Base-by-base conservation (phyloP, 2,888 invertebrate genomes). In the Watsonalla binaria region DNA sequence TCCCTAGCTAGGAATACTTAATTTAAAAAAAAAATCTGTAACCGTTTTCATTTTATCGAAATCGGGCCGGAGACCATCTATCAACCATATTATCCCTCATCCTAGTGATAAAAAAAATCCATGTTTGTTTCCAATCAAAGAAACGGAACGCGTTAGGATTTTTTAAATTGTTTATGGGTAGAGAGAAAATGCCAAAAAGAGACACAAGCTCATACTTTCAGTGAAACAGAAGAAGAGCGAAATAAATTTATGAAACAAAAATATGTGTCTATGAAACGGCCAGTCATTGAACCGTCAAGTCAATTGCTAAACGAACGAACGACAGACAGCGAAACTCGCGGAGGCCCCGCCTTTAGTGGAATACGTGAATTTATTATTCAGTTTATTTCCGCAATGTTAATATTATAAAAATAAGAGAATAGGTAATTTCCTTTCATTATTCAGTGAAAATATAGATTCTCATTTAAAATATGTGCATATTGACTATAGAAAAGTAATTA, bases 281-380 rank as follows among this genome's bases (percentile, higher is more conserved):
- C 42, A 78, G 76, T 83, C 81, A 80, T 82, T 82, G 82, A 83
- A 84, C 86, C 83, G 77, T 78, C 79, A 79, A 76, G 77, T 78
- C 79, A 79, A 76, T 77, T 78, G 83, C 79, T 82, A 80, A 84
- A 78, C 84, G 84, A 85, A 82, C 83, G 84, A 86, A 81, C 86
- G 80, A 85, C 76, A 78, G 78, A 84, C 76, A 78, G 78, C 72
- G 77, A 82, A 79, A 79, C 80, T 80, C 77, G 24, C 24, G 62
- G 73, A 87, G 86, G 86, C 89, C 90, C 87, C 90, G 90, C 90
- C 89, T 90, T 75, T 82, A 77, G 24, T 24, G 24, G 63, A 78
- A 76, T 61, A 70, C 78, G 80, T 81, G 81, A 81, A 80, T 85
- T 82, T 80, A 82, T 77, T 77, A 80, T 78, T 84, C 84, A 73